Evolutionary conservation across 2,888 invertebrate genomes (phyloP), one percentile per base, ranked within the genome.

Genomic region (Volucella inflata): DNA sequence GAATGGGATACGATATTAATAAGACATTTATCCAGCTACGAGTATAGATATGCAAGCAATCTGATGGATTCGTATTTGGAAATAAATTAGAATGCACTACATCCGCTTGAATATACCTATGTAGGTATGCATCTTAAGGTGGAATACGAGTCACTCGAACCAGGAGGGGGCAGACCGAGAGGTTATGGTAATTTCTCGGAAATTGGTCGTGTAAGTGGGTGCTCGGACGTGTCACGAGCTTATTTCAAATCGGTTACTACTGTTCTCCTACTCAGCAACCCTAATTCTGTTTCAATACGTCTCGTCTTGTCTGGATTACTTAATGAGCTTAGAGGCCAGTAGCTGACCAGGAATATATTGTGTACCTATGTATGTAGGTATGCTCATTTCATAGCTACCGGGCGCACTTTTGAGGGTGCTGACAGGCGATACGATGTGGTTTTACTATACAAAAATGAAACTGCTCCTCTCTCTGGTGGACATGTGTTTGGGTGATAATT

Each of bases 401-500:
- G 74, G 64, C 57, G 75, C 75, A 75, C 70, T 77, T 78, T 64
- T 78, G 62, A 70, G 70, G 78, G 48, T 77, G 67, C 67, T 59
- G 42, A n/a, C 36, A 36, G 17, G 36, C 40, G 16, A 9, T 30
- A 30, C 2, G 14, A 17, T 21, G 62, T 17, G 12, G 12, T 42
- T 67, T 11, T 10, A 21, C 10, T 4, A 11, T 53, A 16, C 42
- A 17, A 30, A 53, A 36, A 16, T 30, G 30, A 30, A 30, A 30
- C n/a, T 48, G 48, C 48, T 50, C 48, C 4, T 12, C 14, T 46
- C 12, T 38, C 16, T 51, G 46, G 51, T 77, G 62, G 72, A 78
- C 72, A 77, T 83, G 82, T 77, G 78, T 68, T 55, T 46, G 80
- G 30, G 80, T 70, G 80, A 75, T 81, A 75, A 72, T 67, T 67